Conservation (phyloP, 92 coral and sea anemone species). For the Metridium senile region DNA sequence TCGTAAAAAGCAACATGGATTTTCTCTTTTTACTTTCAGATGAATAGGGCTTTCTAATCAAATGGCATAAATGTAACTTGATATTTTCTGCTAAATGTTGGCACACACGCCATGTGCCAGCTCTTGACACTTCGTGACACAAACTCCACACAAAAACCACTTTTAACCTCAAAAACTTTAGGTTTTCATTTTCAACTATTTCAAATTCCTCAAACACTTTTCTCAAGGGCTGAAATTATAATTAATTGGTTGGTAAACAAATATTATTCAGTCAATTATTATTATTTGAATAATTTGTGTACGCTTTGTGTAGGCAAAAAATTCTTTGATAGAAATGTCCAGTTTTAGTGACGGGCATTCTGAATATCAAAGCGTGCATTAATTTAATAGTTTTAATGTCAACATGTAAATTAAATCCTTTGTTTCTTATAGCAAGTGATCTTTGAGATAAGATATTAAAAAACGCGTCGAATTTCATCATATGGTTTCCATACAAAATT, state of each 20-base stretch:
- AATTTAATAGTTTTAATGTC: background rate
- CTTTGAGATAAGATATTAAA: slow-evolving; percentile 14
- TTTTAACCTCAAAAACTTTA: background rate
- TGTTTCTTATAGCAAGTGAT: slow-evolving; percentile 17
- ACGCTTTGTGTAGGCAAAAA: background rate
- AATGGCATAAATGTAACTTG: background rate
- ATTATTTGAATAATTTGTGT: background rate
- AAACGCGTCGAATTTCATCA: background rate
- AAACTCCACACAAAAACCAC: background rate
- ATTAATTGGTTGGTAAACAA: background rate
- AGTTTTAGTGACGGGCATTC: background rate
- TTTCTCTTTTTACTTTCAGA: too few species aligned
- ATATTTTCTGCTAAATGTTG: background rate
- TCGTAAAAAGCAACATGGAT: too few species aligned
- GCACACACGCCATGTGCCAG: slow-evolving; percentile 3
- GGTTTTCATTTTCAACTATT: background rate
- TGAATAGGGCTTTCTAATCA: too few species aligned
- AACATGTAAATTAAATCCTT: slow-evolving; percentile 16
- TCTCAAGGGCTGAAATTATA: background rate
- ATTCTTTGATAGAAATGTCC: background rate
- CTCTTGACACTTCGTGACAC: background rate
- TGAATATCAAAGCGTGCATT: background rate
- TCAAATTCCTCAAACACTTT: background rate
- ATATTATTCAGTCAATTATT: too few species aligned
- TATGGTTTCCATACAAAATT: slow-evolving; percentile 2